A percentile compares a stretch with the other conserved stretches of the same genome.
Evolutionary conservation across 2,113 vertebrate genomes (phyloP).

Genomic region (Nettapus auritus): DNA sequence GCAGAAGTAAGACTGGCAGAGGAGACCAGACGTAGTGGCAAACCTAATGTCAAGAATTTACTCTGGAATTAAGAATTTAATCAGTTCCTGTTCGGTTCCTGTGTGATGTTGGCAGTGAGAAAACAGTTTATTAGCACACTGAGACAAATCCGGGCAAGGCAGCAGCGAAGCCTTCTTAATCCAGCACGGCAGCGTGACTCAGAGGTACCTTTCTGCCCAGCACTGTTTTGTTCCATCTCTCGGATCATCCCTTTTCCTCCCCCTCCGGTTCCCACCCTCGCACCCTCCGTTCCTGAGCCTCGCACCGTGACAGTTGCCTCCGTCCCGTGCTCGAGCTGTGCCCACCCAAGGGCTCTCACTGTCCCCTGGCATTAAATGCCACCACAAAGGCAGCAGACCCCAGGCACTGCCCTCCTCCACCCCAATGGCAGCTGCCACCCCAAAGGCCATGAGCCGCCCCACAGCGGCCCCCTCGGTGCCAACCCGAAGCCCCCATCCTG

Average conservation of each 20-base stretch:
- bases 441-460: neutral
- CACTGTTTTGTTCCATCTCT: fast-evolving
- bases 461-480: too few species aligned
- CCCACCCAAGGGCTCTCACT: too few species aligned
- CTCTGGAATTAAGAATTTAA: neutral
- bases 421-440: too few species aligned
- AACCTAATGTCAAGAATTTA: neutral
- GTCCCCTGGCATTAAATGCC: neutral
- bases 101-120: neutral
- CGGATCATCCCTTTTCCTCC: neutral
- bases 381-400: too few species aligned
- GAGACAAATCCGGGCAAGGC: neutral
- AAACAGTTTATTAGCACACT: neutral
- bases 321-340: too few species aligned
- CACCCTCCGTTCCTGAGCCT: too few species aligned
- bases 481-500: neutral
- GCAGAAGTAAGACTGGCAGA: fast-evolving
- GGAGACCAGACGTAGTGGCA: fast-evolving
- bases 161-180: too few species aligned
- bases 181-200: neutral
- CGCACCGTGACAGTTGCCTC: too few species aligned
- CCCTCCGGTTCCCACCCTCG: neutral
- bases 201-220: neutral
- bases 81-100: neutral
- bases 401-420: too few species aligned